A percentile compares a stretch with the other conserved stretches of the same genome.
Conservation (phyloP, 2,888 invertebrate genomes). For the Ochropleura plecta region DNA sequence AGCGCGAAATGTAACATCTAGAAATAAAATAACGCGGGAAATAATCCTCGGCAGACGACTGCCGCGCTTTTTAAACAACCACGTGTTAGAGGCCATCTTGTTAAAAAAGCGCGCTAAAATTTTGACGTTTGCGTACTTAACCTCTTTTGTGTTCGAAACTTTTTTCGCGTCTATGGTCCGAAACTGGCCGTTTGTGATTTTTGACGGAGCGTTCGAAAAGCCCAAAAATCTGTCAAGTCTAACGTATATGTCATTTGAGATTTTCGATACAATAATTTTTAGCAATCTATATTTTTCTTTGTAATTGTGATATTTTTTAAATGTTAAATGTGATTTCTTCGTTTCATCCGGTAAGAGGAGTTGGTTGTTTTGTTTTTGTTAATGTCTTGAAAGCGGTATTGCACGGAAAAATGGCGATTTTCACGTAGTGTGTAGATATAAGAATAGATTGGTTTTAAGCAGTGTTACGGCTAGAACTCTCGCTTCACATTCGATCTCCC, state of each 20-base stretch:
- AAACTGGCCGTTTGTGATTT: constrained; percentile 55
- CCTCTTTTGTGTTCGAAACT: constrained; percentile 46
- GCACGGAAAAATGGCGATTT: constrained; percentile 51
- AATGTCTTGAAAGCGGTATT: constrained; percentile 28
- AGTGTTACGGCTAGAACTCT: constrained; percentile 25
- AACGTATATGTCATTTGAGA: constrained; percentile 58
- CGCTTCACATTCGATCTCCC: constrained; percentile 1
- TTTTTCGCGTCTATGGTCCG: constrained; percentile 57
- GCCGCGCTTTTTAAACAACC: constrained; percentile 69
- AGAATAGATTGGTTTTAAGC: constrained; percentile 21
- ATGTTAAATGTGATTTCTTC: constrained; percentile 65
- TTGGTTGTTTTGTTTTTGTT: constrained; percentile 57
- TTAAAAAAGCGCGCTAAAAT: constrained; percentile 68
- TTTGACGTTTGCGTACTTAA: constrained; percentile 51
- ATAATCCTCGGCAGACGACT: constrained; percentile 72
- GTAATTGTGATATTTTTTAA: constrained; percentile 60
- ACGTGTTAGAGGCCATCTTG: constrained; percentile 70
- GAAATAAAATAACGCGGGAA: constrained; percentile 82
- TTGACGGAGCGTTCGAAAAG: constrained; percentile 59
- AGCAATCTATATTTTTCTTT: constrained; percentile 65
- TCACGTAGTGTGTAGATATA: constrained; percentile 16
- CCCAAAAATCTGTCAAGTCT: constrained; percentile 56
- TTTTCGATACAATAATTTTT: constrained; percentile 67
- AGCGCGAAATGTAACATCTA: constrained; percentile 81
- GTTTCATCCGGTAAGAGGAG: constrained; percentile 66